Percentiles rank a stretch among this genome's conserved stretches.
Conservation (phyloP, 1,140 invertebrate species). For the Ruditapes philippinarum region DNA sequence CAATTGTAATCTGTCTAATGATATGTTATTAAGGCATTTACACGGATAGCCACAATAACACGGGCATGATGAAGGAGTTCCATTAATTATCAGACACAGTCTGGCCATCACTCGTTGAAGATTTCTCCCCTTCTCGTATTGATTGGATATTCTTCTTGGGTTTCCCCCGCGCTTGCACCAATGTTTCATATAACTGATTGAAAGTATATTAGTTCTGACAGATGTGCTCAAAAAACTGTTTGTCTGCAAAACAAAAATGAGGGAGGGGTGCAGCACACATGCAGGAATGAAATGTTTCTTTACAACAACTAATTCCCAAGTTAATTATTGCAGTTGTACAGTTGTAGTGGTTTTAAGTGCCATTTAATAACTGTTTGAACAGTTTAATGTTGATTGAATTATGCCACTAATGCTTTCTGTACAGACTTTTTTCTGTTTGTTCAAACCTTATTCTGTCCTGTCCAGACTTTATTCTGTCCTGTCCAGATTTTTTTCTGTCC, state of each 20-base stretch:
- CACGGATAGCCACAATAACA: background rate
- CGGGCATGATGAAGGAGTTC: background rate
- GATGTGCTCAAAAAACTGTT: background rate
- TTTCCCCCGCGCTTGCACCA: background rate
- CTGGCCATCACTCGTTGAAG: background rate
- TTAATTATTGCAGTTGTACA: too few species aligned
- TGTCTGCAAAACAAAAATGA: background rate
- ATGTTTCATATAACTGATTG: slow-evolving; percentile 28
- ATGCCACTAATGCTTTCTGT: too few species aligned
- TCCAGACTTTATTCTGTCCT: too few species aligned
- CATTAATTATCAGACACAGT: slow-evolving; percentile 19
- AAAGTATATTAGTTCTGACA: slow-evolving; percentile 10
- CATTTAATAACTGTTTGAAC: too few species aligned
- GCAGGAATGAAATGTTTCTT: too few species aligned
- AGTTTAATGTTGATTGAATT: too few species aligned
- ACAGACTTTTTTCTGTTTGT: too few species aligned
- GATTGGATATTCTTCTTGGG: background rate
- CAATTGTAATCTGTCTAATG: background rate
- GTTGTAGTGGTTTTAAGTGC: too few species aligned
- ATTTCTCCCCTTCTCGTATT: slow-evolving; percentile 20
- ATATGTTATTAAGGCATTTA: background rate
- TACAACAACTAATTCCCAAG: too few species aligned
- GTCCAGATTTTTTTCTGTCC: too few species aligned
- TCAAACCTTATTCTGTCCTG: too few species aligned
- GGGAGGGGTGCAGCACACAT: too few species aligned